A percentile compares a stretch with the other conserved stretches of the same genome.
These are phyloP conservation scores for Oreochromis aureus DNA, from an alignment of 2,113 vertebrate genomes.

Conservation along the genomic window DNA sequence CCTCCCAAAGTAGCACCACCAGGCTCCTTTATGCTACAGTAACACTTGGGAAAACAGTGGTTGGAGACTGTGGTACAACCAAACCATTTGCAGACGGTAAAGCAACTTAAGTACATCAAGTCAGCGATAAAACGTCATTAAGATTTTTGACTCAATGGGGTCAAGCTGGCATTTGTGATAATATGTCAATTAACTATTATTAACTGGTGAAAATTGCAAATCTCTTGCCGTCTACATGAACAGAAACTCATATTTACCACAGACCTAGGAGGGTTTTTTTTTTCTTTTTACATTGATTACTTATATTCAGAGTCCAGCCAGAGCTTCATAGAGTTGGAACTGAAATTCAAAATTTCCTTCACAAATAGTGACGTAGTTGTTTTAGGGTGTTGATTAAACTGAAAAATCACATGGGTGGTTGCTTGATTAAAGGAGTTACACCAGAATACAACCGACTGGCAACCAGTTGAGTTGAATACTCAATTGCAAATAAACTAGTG, in stretches of 20 bases:
- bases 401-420: too few relatives aligned
- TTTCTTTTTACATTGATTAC: too few relatives aligned
- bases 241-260: too few relatives aligned
- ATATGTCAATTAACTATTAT: background rate
- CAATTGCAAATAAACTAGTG: background rate
- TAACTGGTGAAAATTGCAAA: background rate
- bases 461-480: background rate
- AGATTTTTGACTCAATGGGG: background rate
- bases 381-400: too few relatives aligned
- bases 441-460: too few relatives aligned
- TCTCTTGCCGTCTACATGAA: too few relatives aligned
- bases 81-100: background rate
- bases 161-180: background rate
- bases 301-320: too few relatives aligned
- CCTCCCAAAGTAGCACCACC: background rate
- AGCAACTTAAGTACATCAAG: background rate
- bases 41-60: background rate
- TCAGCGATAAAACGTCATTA: background rate
- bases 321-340: too few relatives aligned
- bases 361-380: too few relatives aligned
- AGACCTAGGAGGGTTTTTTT: too few relatives aligned
- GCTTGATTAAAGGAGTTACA: too few relatives aligned
- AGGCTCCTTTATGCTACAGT: background rate
- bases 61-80: background rate
- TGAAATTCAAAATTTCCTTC: too few relatives aligned